A percentile compares a stretch with the other conserved stretches of the same genome.
Conservation (phyloP, 2,888 invertebrate genomes). For the Caenorhabditis sp. region DNA sequence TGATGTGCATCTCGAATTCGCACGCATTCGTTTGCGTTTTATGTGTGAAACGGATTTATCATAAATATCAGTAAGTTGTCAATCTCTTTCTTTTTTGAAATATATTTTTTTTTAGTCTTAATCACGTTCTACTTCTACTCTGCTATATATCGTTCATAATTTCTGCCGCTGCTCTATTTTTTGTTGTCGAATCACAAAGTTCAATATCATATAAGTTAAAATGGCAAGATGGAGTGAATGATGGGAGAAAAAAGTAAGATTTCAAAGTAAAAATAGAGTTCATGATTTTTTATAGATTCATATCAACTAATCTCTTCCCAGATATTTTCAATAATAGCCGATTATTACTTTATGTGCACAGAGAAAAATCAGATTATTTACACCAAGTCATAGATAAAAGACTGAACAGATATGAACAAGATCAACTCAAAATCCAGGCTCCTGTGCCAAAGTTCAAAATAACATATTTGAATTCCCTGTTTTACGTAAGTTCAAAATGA, state of each 20-base stretch:
- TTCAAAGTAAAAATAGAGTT: neutral
- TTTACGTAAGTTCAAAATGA: neutral
- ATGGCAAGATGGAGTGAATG: conserved; percentile 3
- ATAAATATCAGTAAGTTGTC: conserved; percentile 7
- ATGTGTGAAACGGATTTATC: conserved; percentile 8
- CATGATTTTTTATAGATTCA: neutral
- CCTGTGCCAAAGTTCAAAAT: conserved; percentile 7
- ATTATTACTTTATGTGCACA: conserved; percentile 6
- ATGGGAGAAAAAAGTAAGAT: neutral
- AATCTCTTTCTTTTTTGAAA: neutral
- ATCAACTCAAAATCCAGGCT: conserved; percentile 2
- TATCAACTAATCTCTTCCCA: conserved; percentile 3
- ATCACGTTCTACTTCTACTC: conserved; percentile 2
- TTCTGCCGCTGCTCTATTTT: neutral
- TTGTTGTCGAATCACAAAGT: conserved; percentile 7
- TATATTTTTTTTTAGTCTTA: neutral
- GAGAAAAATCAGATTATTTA: conserved; percentile 9
- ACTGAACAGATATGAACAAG: neutral
- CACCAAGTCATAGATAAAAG: neutral
- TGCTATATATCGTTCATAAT: neutral
- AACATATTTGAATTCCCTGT: conserved; percentile 3
- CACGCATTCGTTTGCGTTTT: neutral
- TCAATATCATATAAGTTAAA: neutral
- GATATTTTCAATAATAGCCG: conserved; percentile 7
- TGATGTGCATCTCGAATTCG: conserved; percentile 1